A percentile compares a stretch with the other conserved stretches of the same genome.
phyloP scores from a whole-genome alignment of 2,888 invertebrate genomes.

The Ormyrus nitidulus region DNA sequence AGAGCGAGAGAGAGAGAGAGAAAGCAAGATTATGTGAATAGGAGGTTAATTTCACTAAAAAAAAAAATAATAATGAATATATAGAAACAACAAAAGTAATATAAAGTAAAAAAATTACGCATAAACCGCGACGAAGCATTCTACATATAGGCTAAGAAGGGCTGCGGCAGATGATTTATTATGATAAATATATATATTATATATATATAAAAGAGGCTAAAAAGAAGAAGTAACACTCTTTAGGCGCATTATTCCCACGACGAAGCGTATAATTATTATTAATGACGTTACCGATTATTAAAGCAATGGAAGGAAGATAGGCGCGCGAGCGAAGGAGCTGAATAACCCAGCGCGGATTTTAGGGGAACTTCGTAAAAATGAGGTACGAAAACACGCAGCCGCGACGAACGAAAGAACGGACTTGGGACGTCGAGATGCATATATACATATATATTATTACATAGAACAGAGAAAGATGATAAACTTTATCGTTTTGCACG shows the following conservation, averaged over 20 bases:
- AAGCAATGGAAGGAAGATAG: not conserved
- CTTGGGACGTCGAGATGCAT: conserved; percentile 16
- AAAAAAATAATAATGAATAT: conserved; percentile 45
- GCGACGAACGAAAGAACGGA: not conserved
- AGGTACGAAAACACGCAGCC: not conserved
- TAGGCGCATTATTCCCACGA: conserved; percentile 45
- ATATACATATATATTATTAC: conserved; percentile 36
- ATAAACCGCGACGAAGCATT: conserved; percentile 48
- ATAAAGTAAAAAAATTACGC: conserved; percentile 35
- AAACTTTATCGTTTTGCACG: conserved; percentile 45
- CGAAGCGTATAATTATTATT: conserved; percentile 50
- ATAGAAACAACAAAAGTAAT: conserved; percentile 55
- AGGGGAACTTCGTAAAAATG: not conserved
- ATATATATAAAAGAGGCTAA: conserved; percentile 38
- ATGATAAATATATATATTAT: conserved; percentile 12
- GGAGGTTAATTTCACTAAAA: conserved; percentile 64
- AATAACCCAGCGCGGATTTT: not conserved
- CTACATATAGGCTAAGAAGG: conserved; percentile 41
- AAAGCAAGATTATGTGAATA: conserved; percentile 68
- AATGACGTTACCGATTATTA: conserved; percentile 45
- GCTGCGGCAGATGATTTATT: conserved; percentile 53
- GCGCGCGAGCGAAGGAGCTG: not conserved
- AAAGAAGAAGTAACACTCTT: conserved; percentile 31
- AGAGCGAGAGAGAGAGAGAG: conserved; percentile 22
- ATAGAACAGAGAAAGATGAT: not conserved